Base-by-base conservation (phyloP, 2,113 vertebrate species). In the Apteryx mantelli region DNA sequence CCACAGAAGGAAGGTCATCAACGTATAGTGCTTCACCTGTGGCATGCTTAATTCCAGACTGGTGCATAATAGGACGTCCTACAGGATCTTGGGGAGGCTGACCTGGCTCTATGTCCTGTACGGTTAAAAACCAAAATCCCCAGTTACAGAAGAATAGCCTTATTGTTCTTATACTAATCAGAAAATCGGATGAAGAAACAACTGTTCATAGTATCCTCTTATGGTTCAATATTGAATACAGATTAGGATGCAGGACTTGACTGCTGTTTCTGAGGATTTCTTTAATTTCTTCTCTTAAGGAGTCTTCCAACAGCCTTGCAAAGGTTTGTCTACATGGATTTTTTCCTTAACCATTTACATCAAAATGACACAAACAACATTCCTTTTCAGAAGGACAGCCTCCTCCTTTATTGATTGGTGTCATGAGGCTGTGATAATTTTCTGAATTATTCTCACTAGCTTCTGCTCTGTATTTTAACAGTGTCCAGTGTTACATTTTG, bases 21-120 rank as follows among this genome's bases (percentile, higher is more conserved):
- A 98, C 97, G 94, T 99, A 99, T 30, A 98, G 65, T 0, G 99
- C 99, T 95, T 99, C 99, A 4, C 99, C 99, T 1, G 99, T 99
- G 71, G 99, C 97, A 1, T 99, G 99, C 80, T 98, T 98, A 90
- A 99, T 95, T 77, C 98, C 99, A 3, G 99, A 98, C 32, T 98
- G 97, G 83, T 99, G 99, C 98, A 99, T 98, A 83, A 99, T 8
- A 14, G 99, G 98, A 70, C 98, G 98, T 32, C 99, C 99, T n/a
- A 99, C 98, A 3, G 98, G 98, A 94, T 99, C 99, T 77, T 97
- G 96, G n/a, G 87, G 58, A 61, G 96, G 91, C 84, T 99, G 99
- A 58, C 58, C 88, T 1, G 95, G 88, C 5, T 97, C 60, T 40
- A 98, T 98, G 7, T 96, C 94, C 99, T 99, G 79, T 7, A 55